Evolutionary conservation across 2,797 vertebrate genomes (phyloP).

Genomic region (Clarias fuscus): DNA sequence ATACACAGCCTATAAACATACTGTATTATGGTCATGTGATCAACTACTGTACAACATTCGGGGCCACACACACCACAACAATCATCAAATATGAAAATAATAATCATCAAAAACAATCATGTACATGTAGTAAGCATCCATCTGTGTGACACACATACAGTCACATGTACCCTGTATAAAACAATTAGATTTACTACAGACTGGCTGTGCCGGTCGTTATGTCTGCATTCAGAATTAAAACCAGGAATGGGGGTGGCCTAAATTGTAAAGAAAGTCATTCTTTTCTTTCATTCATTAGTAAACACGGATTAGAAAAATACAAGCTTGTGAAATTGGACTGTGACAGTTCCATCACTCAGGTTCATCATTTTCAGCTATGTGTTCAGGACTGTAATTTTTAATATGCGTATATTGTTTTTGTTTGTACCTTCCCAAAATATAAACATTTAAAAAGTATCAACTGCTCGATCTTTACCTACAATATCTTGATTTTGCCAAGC

Average conservation of each 20-base stretch:
- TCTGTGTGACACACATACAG: background rate
- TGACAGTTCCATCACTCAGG: too few relatives aligned
- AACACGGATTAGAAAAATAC: too few relatives aligned
- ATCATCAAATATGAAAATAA: background rate
- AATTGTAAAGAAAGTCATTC: background rate
- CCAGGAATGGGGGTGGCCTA: background rate
- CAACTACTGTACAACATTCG: background rate
- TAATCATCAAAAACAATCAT: background rate
- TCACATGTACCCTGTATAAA: background rate
- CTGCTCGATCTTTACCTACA: too few relatives aligned
- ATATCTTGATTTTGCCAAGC: background rate
- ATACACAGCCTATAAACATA: background rate
- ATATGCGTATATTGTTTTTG: background rate
- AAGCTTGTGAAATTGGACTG: too few relatives aligned
- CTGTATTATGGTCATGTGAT: background rate
- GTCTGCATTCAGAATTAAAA: background rate
- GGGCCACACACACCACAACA: too few relatives aligned
- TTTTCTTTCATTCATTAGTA: too few relatives aligned
- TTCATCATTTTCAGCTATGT: too few relatives aligned
- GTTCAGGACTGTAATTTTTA: background rate
- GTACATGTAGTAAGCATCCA: background rate
- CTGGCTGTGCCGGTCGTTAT: too few relatives aligned
- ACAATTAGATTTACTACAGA: background rate
- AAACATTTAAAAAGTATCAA: background rate
- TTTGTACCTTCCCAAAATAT: background rate